Evolutionary conservation across 2,113 vertebrate species (phyloP), one percentile per base, ranked within the genome.

Genomic region (Psammodynastes pulverulentus): DNA sequence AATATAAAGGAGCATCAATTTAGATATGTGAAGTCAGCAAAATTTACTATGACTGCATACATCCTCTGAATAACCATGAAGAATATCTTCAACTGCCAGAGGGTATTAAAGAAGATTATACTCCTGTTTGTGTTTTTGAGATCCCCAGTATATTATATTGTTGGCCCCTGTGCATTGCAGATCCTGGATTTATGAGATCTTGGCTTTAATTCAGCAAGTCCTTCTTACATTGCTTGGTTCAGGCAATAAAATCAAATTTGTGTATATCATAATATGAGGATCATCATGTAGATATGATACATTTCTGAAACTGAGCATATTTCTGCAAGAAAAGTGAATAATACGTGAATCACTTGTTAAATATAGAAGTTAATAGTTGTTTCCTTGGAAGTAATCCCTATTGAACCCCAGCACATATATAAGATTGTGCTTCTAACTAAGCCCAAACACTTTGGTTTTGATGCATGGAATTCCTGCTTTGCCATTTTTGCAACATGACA

Each of bases 341-440:
- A 48, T 56, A 10, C 12, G 2, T 79, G 34, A 88, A 87, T 39
- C 49, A 84, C 2, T 51, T 54, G 9, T 15, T 45, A 15, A 88
- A 46, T 10, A 46, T 54, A 86, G 79, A 89, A 84, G 2, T 0
- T 29, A 9, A 88, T 92, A 87, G 8, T 4, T 5, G 34, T 17
- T 54, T 91, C 21, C 56, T 54, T 79, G 26, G 53, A 54, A 56
- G 21, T 91, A 46, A 90, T 23, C 5, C n/a, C 48, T 34, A 24
- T 43, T 79, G n/a, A 58, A 79, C 1, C 12, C 3, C 10, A 3
- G 51, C n/a, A n/a, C 2, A 13, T 12, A 53, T 21, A 58, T 45
- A 89, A 89, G 56, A 34, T 15, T 89, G 93, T 93, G 88, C 5
- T 91, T 39, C 24, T 7, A 85, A 91, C 29, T 45, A 45, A 84